Evolutionary conservation across 2,888 invertebrate genomes (phyloP).

Genomic region (Mactromeris polynyma): DNA sequence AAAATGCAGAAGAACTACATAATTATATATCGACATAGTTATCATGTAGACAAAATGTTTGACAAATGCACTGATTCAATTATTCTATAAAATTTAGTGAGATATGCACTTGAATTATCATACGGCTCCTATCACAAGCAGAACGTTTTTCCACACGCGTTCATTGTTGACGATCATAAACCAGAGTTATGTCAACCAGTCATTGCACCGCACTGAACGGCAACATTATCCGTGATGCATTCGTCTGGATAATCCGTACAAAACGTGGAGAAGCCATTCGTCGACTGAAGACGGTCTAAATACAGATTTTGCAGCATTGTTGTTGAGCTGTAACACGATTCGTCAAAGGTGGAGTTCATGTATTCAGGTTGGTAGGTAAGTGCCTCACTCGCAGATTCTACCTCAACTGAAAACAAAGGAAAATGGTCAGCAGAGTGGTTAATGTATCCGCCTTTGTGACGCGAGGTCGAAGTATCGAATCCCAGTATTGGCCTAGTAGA

Average conservation of each 20-base stretch:
- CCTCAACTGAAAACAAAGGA: background rate
- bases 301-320: background rate
- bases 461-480: too few species aligned
- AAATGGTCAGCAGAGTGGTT: background rate
- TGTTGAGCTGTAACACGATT: background rate
- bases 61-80: too few species aligned
- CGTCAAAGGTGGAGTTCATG: background rate
- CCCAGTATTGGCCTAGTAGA: too few species aligned
- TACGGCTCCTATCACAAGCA: too few species aligned
- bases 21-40: too few species aligned
- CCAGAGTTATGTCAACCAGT: too few species aligned
- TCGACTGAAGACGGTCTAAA: background rate
- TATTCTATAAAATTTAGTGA: too few species aligned
- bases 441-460: background rate
- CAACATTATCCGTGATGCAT: slow-evolving; percentile 19
- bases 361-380: background rate
- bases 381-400: background rate
- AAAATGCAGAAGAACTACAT: too few species aligned
- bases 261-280: background rate
- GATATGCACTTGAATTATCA: too few species aligned
- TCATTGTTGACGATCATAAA: too few species aligned
- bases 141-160: too few species aligned
- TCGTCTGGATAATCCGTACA: slow-evolving; percentile 16
- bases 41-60: too few species aligned
- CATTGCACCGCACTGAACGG: background rate